Base-by-base conservation (phyloP, 2,888 invertebrate species). In the Plusia festucae region DNA sequence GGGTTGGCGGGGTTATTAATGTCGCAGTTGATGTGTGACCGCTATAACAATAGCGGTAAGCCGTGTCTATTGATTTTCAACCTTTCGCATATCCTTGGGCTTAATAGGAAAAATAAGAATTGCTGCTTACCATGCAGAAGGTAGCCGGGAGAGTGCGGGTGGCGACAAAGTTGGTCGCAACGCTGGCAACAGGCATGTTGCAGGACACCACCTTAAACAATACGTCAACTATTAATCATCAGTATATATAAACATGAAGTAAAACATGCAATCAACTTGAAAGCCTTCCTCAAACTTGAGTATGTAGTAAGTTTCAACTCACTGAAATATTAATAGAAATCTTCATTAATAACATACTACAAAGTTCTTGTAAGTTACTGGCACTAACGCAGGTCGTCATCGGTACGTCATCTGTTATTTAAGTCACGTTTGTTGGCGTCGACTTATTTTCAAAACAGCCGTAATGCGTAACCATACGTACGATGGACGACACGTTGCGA, bases 171-270 rank as follows among this genome's bases (percentile, higher is more conserved):
- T 62, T 78, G n/a, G 64, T 7, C 5, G 75, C 46, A 27, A 76
- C 3, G n/a, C 60, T 73, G 7, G 20, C 49, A 22, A 62, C 51
- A 20, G 76, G 59, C 5, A 68, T 20, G 46, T 18, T 66, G 55
- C 67, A 60, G 7, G 77, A 27, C 24, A 66, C 61, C 49, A 73
- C 76, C 83, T 83, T 51, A 44, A 68, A 72, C 51, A 68, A 72
- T n/a, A 57, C 30, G 52, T 24, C 15, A 16, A 27, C 4, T 20
- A 27, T 0, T 24, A 44, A 56, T n/a, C n/a, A n/a, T n/a, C n/a
- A n/a, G n/a, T n/a, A n/a, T n/a, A n/a, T n/a, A n/a, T n/a, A n/a
- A n/a, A n/a, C n/a, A n/a, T n/a, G n/a, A n/a, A n/a, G n/a, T n/a
- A 1, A n/a, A 40, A 40, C n/a, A n/a, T 40, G 8, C 9, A 30